Evolutionary conservation across 2,113 vertebrate species (phyloP).

Genomic region (Python bivittatus): DNA sequence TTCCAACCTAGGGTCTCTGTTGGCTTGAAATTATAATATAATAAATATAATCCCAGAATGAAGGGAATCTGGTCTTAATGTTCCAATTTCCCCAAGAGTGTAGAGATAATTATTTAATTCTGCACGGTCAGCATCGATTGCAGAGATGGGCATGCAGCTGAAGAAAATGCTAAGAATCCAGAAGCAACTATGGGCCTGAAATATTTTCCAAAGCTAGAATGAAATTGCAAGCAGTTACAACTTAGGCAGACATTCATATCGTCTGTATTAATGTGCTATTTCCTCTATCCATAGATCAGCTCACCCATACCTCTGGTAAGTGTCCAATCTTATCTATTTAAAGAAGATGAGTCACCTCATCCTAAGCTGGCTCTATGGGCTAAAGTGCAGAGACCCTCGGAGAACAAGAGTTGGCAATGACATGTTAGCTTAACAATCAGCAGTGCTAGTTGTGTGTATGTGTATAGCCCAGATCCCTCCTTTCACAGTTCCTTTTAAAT

Average conservation of each 20-base stretch:
- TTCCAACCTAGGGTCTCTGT: background rate
- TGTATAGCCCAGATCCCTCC: background rate
- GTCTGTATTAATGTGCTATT: background rate
- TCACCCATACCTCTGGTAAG: too few species aligned
- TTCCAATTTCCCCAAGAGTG: background rate
- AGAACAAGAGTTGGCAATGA: background rate
- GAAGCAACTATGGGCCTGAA: background rate
- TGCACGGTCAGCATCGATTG: background rate
- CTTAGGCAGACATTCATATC: background rate
- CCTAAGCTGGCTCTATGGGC: background rate
- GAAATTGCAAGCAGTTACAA: background rate
- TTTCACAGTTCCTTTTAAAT: background rate
- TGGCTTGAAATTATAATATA: background rate
- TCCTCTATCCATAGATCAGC: background rate
- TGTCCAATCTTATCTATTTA: background rate
- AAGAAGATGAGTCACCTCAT: background rate
- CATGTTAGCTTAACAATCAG: background rate
- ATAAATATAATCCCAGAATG: background rate
- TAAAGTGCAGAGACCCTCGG: background rate
- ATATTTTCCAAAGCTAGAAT: background rate
- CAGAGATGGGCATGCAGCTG: background rate
- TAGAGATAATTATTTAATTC: background rate
- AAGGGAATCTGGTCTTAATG: background rate
- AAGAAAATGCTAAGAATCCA: background rate
- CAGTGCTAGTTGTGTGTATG: background rate